Evolutionary conservation across 2,888 invertebrate species (phyloP).

Genomic region (Pandemis corylana): DNA sequence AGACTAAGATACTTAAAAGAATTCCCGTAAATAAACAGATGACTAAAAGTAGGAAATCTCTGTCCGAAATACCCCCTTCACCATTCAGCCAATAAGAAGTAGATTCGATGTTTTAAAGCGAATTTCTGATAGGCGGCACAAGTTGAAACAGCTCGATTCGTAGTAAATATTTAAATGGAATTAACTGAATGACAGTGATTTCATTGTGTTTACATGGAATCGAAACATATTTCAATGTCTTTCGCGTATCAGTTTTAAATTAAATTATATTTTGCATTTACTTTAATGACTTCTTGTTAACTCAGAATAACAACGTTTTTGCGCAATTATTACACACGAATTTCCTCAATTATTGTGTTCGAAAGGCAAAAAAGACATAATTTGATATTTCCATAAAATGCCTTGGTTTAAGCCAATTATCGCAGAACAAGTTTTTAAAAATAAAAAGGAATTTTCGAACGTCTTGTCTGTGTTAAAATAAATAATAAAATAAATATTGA

Average conservation of each 20-base stretch:
- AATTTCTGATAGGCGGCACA: neutral
- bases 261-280: slow-evolving; percentile 15
- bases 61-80: too few species aligned
- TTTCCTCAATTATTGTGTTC: slow-evolving; percentile 39
- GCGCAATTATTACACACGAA: slow-evolving; percentile 31
- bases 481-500: neutral
- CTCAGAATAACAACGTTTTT: slow-evolving; percentile 28
- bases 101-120: neutral
- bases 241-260: slow-evolving; percentile 2
- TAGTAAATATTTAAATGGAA: neutral
- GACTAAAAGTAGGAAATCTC: too few species aligned
- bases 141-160: neutral
- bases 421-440: slow-evolving; percentile 2
- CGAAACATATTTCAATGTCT: slow-evolving; percentile 8
- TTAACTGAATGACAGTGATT: neutral
- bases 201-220: neutral
- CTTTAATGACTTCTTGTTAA: slow-evolving; percentile 40
- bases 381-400: slow-evolving; percentile 15
- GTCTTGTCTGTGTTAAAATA: neutral
- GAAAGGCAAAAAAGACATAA: slow-evolving; percentile 22
- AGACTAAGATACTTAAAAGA: too few species aligned
- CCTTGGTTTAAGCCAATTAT: neutral
- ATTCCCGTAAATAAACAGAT: too few species aligned
- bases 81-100: too few species aligned
- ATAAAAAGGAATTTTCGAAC: neutral